Base-by-base conservation (phyloP, 1,140 invertebrate species). In the Diabrotica undecimpunctata region DNA sequence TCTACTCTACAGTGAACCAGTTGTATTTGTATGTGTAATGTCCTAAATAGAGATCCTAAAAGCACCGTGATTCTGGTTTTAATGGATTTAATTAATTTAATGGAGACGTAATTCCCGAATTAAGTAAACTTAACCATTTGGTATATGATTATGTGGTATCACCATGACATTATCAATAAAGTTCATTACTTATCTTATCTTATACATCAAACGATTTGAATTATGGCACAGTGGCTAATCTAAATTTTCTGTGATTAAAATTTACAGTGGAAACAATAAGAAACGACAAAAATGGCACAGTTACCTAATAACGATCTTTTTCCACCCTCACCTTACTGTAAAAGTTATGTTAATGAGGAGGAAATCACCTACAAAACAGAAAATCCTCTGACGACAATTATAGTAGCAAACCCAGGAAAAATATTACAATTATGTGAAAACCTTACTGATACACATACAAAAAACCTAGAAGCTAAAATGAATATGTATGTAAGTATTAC, bases 351-450 rank as follows among this genome's bases (percentile, higher is more conserved):
- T 25, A 56, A 54, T 14, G 41, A 65, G 41, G 64, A 65, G 9
- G n/a, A 41, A 14, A 52, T 46, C 10, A 8, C n/a, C 11, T 14
- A 5, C 7, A 38, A 50, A 12, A 38, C 41, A 58, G 52, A 59
- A 13, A 37, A 57, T 41, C 12, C 50, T 51, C 11, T 68, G n/a
- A 52, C 63, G 41, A 67, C 66, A 61, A 56, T 70, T 41, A 69
- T 68, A 62, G 69, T 73, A 25, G 71, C 68, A 59, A 81, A 83
- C 73, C 82, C 82, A 9, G 80, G 79, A 7, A 82, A 81, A 76
- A 79, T 83, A 63, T 72, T 84, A 58, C 76, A 80, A 65, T 72
- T 84, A 50, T 75, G 81, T 6, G 80, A 82, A 75, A 79, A 71
- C 65, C 71, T 84, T 11, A 78, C 72, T 36, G 79, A 82, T 56